Percentiles rank a stretch among this genome's conserved stretches.
phyloP scores from a whole-genome alignment of 2,888 invertebrate species.

The Halocaridina rubra region DNA sequence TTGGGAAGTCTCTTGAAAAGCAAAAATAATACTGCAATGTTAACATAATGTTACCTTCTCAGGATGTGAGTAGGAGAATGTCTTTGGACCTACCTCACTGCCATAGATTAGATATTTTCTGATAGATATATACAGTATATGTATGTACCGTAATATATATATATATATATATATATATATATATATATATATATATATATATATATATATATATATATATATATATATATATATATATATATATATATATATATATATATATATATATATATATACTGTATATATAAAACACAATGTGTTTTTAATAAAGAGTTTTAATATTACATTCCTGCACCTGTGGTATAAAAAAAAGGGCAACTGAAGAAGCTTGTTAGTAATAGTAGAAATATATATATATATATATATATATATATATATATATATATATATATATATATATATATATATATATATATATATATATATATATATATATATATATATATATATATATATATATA shows the following conservation, averaged over 20 bases:
- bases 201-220: background rate
- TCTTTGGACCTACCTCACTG: constrained; percentile 28
- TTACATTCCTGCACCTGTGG: too few relatives aligned
- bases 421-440: background rate
- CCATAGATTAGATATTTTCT: constrained; percentile 9
- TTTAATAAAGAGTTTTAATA: too few relatives aligned
- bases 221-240: background rate
- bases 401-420: background rate
- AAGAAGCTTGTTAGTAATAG: too few relatives aligned
- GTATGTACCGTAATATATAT: background rate
- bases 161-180: constrained; percentile 4
- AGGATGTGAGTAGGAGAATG: background rate
- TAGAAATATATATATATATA: background rate
- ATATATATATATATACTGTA: background rate
- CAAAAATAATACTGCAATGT: too few relatives aligned
- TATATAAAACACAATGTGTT: too few relatives aligned
- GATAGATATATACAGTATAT: background rate
- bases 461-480: background rate
- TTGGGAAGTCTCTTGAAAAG: background rate
- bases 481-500: background rate
- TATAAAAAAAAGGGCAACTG: too few relatives aligned
- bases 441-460: background rate
- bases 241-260: background rate
- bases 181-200: background rate
- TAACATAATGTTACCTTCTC: too few relatives aligned